Base-by-base conservation (phyloP, 2,888 invertebrate species). In the Melanargia galathea region DNA sequence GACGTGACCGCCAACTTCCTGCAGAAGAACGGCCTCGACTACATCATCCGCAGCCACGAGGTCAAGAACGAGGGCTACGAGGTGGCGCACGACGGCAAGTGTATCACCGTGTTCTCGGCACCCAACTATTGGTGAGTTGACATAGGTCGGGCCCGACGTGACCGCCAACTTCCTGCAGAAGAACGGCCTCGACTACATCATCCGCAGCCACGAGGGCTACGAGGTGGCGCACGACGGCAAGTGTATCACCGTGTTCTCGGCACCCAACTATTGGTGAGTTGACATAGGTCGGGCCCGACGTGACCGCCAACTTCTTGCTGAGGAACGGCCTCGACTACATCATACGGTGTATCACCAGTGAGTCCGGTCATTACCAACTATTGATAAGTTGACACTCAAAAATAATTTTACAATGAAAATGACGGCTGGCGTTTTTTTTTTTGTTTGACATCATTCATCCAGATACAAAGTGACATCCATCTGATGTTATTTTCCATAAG, bases 21-120 rank as follows among this genome's bases (percentile, higher is more conserved):
- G 59, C 92, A 94, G 64, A 84, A 92, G 35, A 99, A 99, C 88
- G 94, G 95, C 26, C 93, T 99, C 60, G 97, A 98, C 76, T 99
- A 99, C 84, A 91, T 99, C 73, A 96, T 99, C 63, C 93, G 99
- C 64, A 98, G 98, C 86, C 99, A 99, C 84, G 99, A 99, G 85
- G 99, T 99, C 56, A 99, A 99, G 90, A 95, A 96, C 74, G 96
- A 97, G 62, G 99, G 99, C 0, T 99, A 98, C 81, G 99, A 99
- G 87, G 92, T 97, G 48, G 96, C 97, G 26, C 99, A 99, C 82
- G 95, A 97, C 78, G 98, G 97, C 40, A 97, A 97, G 81, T n/a
- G 99, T 83, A 97, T 99, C 80, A 99, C 99, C 11, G 98, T 99
- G 54, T 99, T 99, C 93, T 99, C 99, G 1, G 99, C 99, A 73